Evolutionary conservation across 2,113 vertebrate genomes (phyloP).

Genomic region (Tonatia bakeri): DNA sequence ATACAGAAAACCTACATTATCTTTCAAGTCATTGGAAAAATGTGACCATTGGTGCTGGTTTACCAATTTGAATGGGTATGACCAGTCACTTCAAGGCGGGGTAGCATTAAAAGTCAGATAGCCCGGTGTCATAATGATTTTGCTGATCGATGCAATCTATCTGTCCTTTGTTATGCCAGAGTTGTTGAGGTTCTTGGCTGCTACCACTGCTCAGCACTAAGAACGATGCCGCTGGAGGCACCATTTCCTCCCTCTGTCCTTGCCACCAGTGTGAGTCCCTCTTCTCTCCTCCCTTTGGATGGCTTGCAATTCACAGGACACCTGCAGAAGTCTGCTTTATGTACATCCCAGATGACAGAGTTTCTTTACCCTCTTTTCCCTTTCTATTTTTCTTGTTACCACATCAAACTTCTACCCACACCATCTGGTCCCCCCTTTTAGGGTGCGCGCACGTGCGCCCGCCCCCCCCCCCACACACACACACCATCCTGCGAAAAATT

Average conservation of each 20-base stretch:
- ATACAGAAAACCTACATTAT: not conserved
- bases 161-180: not conserved
- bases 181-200: not conserved
- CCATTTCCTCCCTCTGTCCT: not conserved
- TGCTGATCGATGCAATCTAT: not conserved
- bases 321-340: not conserved
- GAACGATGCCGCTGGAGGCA: not conserved
- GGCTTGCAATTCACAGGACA: not conserved
- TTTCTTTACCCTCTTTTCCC: not conserved
- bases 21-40: not conserved
- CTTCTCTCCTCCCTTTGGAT: not conserved
- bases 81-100: not conserved
- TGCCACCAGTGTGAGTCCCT: not conserved
- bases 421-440: not conserved
- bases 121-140: not conserved
- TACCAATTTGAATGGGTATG: not conserved
- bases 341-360: not conserved
- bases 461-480: too few species aligned
- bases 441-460: too few species aligned
- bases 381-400: not conserved
- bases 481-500: not conserved
- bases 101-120: constrained; percentile 18
- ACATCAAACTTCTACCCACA: fast-evolving
- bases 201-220: not conserved
- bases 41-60: not conserved